Base-by-base conservation (phyloP, 2,888 invertebrate genomes). In the Sipunculus nudus region DNA sequence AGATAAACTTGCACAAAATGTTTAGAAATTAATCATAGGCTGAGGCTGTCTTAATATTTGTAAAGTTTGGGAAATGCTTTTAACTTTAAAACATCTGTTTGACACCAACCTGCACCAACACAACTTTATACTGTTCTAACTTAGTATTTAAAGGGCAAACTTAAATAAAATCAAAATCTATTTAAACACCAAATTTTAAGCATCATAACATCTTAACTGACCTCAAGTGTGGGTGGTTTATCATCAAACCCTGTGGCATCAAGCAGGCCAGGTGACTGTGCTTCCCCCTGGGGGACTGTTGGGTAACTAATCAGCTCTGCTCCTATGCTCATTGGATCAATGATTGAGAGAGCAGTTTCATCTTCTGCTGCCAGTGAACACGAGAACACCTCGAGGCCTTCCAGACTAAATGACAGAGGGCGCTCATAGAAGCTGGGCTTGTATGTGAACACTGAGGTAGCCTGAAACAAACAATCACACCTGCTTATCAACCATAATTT, bases 341-440 rank as follows among this genome's bases (percentile, higher is more conserved):
- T 92, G 75, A 97, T 96, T 35, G 95, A 93, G 21, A 96, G 86
- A 0, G 96, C 96, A 0, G 96, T 96, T 79, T 93, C 93, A 67
- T 94, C 92, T 86, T 96, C 96, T 75, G 91, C 88, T 5, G 93
- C 94, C 65, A 96, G 86, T 72, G 93, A 90, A 82, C 94, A 92
- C 2, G 96, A 96, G 85, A 95, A 96, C 81, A 96, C 89, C 85
- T 97, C 96, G 76, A 95, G 89, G 43, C 64, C 68, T 78, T 92
- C 92, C 53, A 96, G 87, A 81, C 92, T 93, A 77, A 94, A 93
- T 2, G 92, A 92, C 53, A 96, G 86, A 0, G 93, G 92, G 78
- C 91, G 90, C 73, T 89, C 89, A 23, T 85, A 84, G 68, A 89
- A 88, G 64, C 88, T 84, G 0, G 88, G 88, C 40, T 91, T 89